Conservation (phyloP, 2,888 invertebrate species). For the Polia nebulosa region DNA sequence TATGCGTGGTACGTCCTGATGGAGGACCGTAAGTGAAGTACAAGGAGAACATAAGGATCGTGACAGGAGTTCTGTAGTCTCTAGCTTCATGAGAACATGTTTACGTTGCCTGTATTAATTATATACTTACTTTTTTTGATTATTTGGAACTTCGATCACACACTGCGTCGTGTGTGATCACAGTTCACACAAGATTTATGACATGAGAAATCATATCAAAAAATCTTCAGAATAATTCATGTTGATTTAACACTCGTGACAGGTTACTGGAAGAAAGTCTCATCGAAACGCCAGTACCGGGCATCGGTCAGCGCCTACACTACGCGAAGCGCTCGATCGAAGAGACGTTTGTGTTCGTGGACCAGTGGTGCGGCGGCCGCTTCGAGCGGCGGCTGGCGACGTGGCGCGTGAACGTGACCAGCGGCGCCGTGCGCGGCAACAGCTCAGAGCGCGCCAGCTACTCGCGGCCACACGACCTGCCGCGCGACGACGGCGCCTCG, state of each 20-base stretch:
- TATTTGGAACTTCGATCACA: no score
- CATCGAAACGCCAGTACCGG: constrained; percentile 5
- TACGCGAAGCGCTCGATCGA: constrained; percentile 47
- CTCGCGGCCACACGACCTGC: constrained; percentile 16
- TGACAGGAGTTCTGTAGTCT: no score
- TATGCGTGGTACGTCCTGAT: no score
- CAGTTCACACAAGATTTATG: no score
- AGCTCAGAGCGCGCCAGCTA: no score
- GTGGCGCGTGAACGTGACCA: constrained; percentile 47
- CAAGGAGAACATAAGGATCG: no score
- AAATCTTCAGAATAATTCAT: neutral
- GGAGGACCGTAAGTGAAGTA: no score
- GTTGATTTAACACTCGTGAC: neutral
- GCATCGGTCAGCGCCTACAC: constrained; percentile 29
- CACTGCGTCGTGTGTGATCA: no score
- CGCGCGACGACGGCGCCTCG: constrained; percentile 57
- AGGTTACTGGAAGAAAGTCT: constrained; percentile 47
- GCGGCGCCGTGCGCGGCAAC: constrained; percentile 17
- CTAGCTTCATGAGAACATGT: no score
- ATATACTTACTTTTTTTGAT: no score
- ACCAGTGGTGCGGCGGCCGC: constrained; percentile 37
- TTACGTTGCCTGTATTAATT: no score
- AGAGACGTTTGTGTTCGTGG: constrained; percentile 39
- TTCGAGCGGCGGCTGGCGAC: constrained; percentile 19
- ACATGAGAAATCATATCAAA: no score